phyloP scores from a whole-genome alignment of 2,113 vertebrate species.

The Cynopterus brachyotis region DNA sequence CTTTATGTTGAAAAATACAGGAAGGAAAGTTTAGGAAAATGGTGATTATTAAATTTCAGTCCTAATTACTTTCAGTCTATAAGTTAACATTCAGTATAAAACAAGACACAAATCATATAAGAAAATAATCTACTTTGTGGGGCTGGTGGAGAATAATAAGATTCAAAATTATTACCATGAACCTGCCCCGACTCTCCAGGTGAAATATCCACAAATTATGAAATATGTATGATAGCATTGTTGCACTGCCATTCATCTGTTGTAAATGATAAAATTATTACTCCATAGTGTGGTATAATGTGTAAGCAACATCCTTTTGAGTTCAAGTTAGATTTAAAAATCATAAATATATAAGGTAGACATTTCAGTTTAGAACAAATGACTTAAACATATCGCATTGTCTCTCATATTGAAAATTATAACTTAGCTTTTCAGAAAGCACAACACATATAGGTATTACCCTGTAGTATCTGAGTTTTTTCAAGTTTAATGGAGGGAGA shows the following conservation, averaged over 20 bases:
- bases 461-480: background rate
- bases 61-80: background rate
- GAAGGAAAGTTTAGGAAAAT: background rate
- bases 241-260: background rate
- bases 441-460: background rate
- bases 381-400: background rate
- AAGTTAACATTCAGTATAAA: background rate
- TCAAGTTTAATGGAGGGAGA: background rate
- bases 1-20: background rate
- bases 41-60: background rate
- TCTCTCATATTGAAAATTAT: background rate
- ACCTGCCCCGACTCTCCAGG: background rate
- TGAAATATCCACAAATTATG: background rate
- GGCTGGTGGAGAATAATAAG: fast-evolving
- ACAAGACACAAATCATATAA: background rate
- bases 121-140: background rate
- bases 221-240: background rate
- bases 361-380: background rate
- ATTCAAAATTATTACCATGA: background rate
- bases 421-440: constrained; percentile 11
- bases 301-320: background rate
- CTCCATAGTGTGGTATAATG: background rate
- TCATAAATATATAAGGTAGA: background rate
- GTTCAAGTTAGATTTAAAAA: background rate
- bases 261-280: background rate